Percentiles rank a stretch among this genome's conserved stretches.
These are phyloP conservation scores for Candidula unifasciata DNA, from an alignment of 2,888 invertebrate species.

Conservation along the genomic window DNA sequence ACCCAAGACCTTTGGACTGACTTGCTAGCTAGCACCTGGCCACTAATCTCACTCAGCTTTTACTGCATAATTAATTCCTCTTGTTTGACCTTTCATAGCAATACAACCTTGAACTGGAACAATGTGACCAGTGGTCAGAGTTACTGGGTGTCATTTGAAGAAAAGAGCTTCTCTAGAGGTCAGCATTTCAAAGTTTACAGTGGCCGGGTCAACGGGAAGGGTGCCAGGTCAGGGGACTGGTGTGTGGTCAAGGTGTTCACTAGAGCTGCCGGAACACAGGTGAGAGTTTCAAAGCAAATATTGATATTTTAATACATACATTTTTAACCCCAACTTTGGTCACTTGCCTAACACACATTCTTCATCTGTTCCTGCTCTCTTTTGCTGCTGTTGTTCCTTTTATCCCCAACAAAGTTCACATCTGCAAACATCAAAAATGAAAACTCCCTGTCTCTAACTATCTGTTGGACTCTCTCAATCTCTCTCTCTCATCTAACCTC, in stretches of 20 bases:
- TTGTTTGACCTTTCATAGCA: constrained; percentile 20
- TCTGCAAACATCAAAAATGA: too few species aligned
- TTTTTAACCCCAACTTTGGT: background rate
- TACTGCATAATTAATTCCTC: background rate
- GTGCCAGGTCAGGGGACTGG: constrained; percentile 62
- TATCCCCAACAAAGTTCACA: too few species aligned
- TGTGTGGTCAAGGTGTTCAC: constrained; percentile 66
- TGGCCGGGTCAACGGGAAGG: constrained; percentile 64
- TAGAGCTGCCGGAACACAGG: constrained; percentile 55
- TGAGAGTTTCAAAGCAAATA: constrained; percentile 29
- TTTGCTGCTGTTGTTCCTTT: too few species aligned
- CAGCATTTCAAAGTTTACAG: constrained; percentile 61
- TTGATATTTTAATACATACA: background rate
- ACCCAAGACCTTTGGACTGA: too few species aligned
- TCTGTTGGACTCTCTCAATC: too few species aligned
- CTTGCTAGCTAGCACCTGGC: too few species aligned
- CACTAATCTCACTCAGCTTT: too few species aligned
- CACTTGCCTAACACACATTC: background rate
- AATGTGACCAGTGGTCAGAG: constrained; percentile 56
- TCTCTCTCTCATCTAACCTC: too few species aligned
- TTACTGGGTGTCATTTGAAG: constrained; percentile 50
- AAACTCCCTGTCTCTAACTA: too few species aligned
- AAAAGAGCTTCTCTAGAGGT: constrained; percentile 53
- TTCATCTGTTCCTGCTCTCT: background rate
- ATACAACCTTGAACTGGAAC: constrained; percentile 37